Percentiles rank a stretch among this genome's conserved stretches.
Evolutionary conservation across 2,888 invertebrate genomes (phyloP).

Genomic region (Drosophila limbata): DNA sequence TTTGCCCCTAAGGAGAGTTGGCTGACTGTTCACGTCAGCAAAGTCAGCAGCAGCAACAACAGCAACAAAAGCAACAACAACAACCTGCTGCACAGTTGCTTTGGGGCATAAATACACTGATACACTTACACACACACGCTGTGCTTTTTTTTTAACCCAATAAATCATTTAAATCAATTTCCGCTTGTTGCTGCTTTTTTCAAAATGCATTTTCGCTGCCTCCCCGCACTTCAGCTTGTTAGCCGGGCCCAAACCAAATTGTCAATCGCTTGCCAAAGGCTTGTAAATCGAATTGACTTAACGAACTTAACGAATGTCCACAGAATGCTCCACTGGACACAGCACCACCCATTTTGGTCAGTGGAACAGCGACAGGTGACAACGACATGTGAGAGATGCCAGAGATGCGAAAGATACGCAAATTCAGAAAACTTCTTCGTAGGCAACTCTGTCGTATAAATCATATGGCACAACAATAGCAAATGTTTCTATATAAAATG

Average conservation of each 20-base stretch:
- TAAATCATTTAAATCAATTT: constrained; percentile 84
- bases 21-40: constrained; percentile 39
- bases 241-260: constrained; percentile 56
- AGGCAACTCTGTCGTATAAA: constrained; percentile 49
- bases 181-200: constrained; percentile 70
- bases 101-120: constrained; percentile 35
- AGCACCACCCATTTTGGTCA: constrained; percentile 32
- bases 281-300: constrained; percentile 80
- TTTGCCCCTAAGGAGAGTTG: constrained; percentile 48
- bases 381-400: constrained; percentile 2
- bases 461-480: constrained; percentile 70
- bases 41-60: constrained; percentile 18
- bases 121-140: constrained; percentile 22
- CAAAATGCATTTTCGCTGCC: constrained; percentile 49
- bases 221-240: constrained; percentile 1
- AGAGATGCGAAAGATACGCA: constrained; percentile 8
- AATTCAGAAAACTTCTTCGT: constrained; percentile 32
- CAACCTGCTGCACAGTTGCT: constrained; percentile 49
- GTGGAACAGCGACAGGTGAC: constrained; percentile 15
- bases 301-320: constrained; percentile 67
- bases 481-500: constrained; percentile 33
- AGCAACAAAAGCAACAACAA: constrained; percentile 20
- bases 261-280: constrained; percentile 74
- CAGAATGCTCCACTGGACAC: constrained; percentile 22
- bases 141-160: constrained; percentile 52